Conservation (phyloP, 2,113 vertebrate genomes). For the Onychostoma macrolepis region DNA sequence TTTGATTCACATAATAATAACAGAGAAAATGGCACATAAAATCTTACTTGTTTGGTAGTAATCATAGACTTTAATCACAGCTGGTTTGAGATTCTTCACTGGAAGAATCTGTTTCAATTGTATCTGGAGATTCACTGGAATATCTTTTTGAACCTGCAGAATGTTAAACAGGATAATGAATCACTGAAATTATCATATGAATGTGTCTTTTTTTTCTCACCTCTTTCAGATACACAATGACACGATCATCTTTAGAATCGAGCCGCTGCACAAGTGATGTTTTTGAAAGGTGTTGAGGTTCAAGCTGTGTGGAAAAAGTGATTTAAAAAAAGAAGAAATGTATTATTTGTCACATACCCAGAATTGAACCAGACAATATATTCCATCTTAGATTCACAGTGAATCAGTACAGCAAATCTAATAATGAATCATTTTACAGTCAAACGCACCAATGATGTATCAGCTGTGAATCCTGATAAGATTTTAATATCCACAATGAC, state of each 20-base stretch:
- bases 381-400: not conserved
- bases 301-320: slow-evolving; percentile 57
- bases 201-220: slow-evolving; percentile 53
- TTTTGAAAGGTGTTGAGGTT: not conserved
- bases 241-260: slow-evolving; percentile 64
- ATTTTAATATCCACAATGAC: slow-evolving; percentile 69
- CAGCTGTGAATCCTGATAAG: slow-evolving; percentile 69
- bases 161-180: slow-evolving; percentile 13
- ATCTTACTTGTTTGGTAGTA: slow-evolving; percentile 86
- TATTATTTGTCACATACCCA: not conserved
- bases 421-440: not conserved
- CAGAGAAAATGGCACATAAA: not conserved
- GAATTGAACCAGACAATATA: not conserved
- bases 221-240: slow-evolving; percentile 67
- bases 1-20: not conserved
- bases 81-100: slow-evolving; percentile 80
- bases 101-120: slow-evolving; percentile 68
- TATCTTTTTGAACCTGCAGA: slow-evolving; percentile 59
- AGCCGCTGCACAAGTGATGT: slow-evolving; percentile 62
- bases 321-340: not conserved
- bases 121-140: slow-evolving; percentile 60
- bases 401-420: not conserved
- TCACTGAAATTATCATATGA: not conserved
- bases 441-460: slow-evolving; percentile 38
- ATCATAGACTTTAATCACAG: slow-evolving; percentile 81